Evolutionary conservation across 2,113 vertebrate genomes (phyloP), one percentile per base, ranked within the genome.

Genomic region (Arenaria interpres): DNA sequence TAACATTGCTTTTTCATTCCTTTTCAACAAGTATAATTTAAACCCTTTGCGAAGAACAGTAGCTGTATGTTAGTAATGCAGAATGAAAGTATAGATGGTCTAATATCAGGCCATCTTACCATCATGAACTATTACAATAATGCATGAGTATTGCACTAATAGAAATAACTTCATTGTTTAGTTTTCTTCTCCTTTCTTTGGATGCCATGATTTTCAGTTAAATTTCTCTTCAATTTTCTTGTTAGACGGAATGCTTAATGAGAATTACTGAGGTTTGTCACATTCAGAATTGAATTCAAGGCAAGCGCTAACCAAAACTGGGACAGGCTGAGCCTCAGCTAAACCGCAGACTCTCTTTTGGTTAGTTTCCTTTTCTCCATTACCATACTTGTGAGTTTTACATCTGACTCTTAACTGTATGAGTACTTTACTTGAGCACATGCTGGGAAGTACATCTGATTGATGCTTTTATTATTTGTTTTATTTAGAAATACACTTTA

Each of bases 271-370:
- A 76, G 91, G 63, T 75, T 93, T 96, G 48, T 93, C 85, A 93
- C 77, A 83, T 57, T 85, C 85, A 93, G 74, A 94, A 73, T 69
- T 93, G 74, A 85, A 76, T 85, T 89, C 74, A 89, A 94, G 74
- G 80, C n/a, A 96, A 88, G 62, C 81, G 62, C 62, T 92, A 90
- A 92, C 50, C 72, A 93, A 95, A 97, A 83, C 68, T 93, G 53
- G 85, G 57, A 93, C 64, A 94, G 66, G 56, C 84, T 94, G 88
- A 96, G 78, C 63, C 92, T 95, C 67, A 91, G 75, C 90, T 90
- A 93, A 82, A 80, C 78, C 3, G 2, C 88, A 93, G 72, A 73
- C 74, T 94, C 60, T 87, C 62, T 91, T 95, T 94, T 93, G 85
- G 85, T 96, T 95, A 95, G 78, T 94, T 95, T 93, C 63, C 11